These are phyloP conservation scores for Halocynthia roretzi DNA, from an alignment of 23 tunicate genomes.

Conservation along the genomic window DNA sequence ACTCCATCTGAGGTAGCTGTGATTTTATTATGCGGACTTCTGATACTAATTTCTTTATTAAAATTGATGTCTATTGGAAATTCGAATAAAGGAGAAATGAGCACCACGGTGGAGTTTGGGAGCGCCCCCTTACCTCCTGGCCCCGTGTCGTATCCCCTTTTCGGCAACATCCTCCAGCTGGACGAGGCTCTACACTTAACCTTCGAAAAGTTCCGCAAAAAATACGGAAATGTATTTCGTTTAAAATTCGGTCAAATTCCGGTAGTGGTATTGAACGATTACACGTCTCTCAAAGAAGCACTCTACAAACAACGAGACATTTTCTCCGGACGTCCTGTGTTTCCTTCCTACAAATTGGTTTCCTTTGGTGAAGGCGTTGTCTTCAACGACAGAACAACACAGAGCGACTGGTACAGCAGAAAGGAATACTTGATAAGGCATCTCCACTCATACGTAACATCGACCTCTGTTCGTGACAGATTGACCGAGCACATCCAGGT, in stretches of 20 bases:
- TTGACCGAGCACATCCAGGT: too few species aligned
- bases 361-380: constrained; percentile 30
- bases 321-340: constrained; percentile 35
- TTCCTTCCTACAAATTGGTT: background rate
- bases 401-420: constrained; percentile 16
- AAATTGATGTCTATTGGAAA: too few species aligned
- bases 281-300: constrained; percentile 3
- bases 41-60: too few species aligned
- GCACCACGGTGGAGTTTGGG: background rate
- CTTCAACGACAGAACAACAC: constrained; percentile 12
- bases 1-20: too few species aligned
- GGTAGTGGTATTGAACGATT: constrained; percentile 21
- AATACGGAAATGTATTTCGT: constrained; percentile 40
- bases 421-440: constrained; percentile 6
- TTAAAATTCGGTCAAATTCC: constrained; percentile 22
- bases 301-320: constrained; percentile 16
- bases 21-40: too few species aligned
- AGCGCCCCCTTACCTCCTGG: constrained; percentile 22
- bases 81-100: too few species aligned
- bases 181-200: constrained; percentile 11
- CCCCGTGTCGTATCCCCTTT: constrained; percentile 32
- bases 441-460: constrained; percentile 20
- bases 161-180: constrained; percentile 41
- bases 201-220: constrained; percentile 14
- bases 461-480: background rate